phyloP scores from a whole-genome alignment of 2,797 vertebrate species.

The Manis pentadactyla region DNA sequence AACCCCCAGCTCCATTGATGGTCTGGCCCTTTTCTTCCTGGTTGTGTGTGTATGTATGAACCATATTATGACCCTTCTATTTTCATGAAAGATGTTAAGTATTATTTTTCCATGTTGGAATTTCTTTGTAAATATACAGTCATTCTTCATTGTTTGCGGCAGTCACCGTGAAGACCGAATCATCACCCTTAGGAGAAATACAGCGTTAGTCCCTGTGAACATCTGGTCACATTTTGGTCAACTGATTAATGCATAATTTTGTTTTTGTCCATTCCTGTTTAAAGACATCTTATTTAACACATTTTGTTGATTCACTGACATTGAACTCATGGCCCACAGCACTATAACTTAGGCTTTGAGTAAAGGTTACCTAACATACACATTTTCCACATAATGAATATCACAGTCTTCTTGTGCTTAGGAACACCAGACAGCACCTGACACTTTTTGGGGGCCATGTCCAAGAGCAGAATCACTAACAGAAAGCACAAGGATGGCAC shows the following conservation, averaged over 20 bases:
- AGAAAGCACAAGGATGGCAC: not conserved
- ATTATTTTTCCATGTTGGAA: not conserved
- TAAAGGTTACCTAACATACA: not conserved
- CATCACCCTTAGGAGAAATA: not conserved
- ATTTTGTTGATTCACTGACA: not conserved
- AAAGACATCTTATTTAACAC: not conserved
- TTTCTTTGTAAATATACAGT: not conserved
- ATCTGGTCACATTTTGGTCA: not conserved
- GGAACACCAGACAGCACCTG: not conserved
- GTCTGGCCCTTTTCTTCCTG: not conserved
- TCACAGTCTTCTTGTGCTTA: not conserved
- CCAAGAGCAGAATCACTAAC: not conserved
- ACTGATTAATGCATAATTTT: not conserved
- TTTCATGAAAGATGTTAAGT: not conserved
- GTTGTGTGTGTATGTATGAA: not conserved
- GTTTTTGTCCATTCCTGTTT: not conserved
- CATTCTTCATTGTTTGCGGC: accelerated
- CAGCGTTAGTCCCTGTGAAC: not conserved
- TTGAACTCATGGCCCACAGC: not conserved
- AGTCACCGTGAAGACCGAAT: not conserved
- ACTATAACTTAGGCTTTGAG: not conserved
- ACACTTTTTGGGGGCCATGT: not conserved
- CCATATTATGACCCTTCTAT: not conserved
- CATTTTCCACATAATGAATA: not conserved
- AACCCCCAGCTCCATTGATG: not conserved